phyloP scores from a whole-genome alignment of 1,140 invertebrate genomes.

The Penaeus vannamei region DNA sequence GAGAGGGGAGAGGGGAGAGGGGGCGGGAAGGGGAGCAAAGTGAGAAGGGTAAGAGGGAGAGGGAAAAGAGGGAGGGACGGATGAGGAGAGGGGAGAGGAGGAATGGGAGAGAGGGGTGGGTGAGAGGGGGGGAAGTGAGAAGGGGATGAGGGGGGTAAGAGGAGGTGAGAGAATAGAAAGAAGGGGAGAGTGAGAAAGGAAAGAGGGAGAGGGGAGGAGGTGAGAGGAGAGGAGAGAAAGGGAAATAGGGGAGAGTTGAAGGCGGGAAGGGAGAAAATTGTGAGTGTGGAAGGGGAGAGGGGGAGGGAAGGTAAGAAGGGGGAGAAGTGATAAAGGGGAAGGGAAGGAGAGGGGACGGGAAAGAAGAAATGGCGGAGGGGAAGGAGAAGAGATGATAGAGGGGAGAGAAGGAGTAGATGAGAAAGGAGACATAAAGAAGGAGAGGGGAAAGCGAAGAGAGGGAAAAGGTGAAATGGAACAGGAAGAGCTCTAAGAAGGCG shows the following conservation, averaged over 20 bases:
- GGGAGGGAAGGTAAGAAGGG: conserved; percentile 2
- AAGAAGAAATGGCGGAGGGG: neutral
- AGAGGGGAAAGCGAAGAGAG: neutral
- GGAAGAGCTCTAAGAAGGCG: too few relatives aligned
- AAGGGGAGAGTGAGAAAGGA: neutral
- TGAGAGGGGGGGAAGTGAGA: neutral
- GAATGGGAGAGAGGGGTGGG: neutral
- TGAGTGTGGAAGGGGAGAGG: neutral
- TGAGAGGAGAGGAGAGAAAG: neutral
- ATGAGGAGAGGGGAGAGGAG: neutral
- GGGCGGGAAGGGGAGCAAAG: neutral
- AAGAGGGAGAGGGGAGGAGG: neutral
- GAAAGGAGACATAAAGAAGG: neutral
- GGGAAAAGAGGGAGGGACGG: neutral
- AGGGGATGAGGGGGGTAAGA: neutral
- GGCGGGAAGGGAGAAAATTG: neutral
- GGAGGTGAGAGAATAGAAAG: neutral
- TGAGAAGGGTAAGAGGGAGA: neutral
- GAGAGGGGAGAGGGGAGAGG: neutral
- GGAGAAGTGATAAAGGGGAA: neutral
- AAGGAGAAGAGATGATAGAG: neutral
- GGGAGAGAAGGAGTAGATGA: neutral
- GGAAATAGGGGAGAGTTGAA: neutral
- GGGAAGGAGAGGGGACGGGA: neutral
- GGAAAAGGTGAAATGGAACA: neutral